phyloP scores from a whole-genome alignment of 35 echinoderm and acorn worm genomes.

The Ptychodera flava region DNA sequence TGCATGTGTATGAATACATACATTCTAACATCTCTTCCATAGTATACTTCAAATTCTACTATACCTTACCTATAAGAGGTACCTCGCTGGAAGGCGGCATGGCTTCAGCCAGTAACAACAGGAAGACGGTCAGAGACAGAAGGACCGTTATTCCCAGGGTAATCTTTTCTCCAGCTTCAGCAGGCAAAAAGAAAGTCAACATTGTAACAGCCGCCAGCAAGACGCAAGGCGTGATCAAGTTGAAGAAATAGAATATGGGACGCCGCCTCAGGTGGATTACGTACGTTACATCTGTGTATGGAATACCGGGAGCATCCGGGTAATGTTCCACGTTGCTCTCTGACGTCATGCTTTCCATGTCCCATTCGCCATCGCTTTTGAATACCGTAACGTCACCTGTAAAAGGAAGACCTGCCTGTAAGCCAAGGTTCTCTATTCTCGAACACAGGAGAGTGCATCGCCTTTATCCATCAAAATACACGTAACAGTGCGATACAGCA shows the following conservation, averaged over 20 bases:
- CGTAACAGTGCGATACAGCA: no score
- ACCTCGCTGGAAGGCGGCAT: neutral
- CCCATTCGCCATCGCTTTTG: slow-evolving; percentile 85
- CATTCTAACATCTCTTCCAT: neutral
- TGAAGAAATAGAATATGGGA: slow-evolving; percentile 86
- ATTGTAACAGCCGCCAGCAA: slow-evolving; percentile 70
- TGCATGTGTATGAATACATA: neutral
- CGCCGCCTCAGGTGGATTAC: slow-evolving; percentile 30
- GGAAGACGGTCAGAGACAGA: neutral
- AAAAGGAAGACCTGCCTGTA: no score
- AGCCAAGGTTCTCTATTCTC: no score
- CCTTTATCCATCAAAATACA: no score
- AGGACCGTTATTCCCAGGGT: neutral
- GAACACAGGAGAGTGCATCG: no score
- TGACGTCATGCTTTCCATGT: slow-evolving; percentile 55
- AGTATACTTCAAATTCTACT: neutral
- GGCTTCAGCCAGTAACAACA: neutral
- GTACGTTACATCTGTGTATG: slow-evolving; percentile 75
- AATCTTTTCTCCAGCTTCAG: slow-evolving; percentile 89
- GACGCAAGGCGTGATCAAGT: slow-evolving; percentile 77
- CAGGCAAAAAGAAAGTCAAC: slow-evolving; percentile 83
- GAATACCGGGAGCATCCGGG: slow-evolving; percentile 75
- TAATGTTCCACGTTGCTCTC: slow-evolving; percentile 34
- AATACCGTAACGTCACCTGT: slow-evolving; percentile 75
- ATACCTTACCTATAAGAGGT: neutral